Conservation (phyloP, 2,113 vertebrate species). For the Isurus oxyrinchus region DNA sequence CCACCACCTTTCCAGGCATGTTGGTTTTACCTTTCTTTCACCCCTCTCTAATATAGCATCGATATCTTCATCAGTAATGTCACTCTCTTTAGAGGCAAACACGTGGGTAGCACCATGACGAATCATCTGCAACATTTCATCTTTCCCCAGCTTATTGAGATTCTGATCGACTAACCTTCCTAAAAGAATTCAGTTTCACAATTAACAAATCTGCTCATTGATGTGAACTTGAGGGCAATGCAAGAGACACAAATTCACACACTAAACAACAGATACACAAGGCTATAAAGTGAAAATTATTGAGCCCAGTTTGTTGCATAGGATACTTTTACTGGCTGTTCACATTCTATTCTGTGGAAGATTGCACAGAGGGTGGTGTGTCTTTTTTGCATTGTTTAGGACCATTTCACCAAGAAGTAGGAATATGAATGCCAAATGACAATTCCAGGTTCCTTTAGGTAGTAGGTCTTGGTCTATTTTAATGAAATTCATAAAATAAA, state of each 20-base stretch:
- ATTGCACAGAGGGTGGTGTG: too few species aligned
- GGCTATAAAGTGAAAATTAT: background rate
- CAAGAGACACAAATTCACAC: background rate
- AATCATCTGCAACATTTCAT: constrained; percentile 98
- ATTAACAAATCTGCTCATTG: background rate
- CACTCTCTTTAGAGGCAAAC: constrained; percentile 95
- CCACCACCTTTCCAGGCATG: background rate
- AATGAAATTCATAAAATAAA: background rate
- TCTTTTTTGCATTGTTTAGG: background rate
- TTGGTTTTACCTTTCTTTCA: constrained; percentile 78
- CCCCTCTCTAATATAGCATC: constrained; percentile 89
- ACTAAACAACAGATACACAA: background rate
- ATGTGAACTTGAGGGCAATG: background rate
- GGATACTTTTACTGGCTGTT: background rate
- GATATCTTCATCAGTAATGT: constrained; percentile 96
- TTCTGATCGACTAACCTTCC: constrained; percentile 93
- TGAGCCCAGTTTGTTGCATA: background rate
- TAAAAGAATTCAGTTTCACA: constrained; percentile 44
- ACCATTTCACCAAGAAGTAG: background rate
- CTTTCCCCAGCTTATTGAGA: constrained; percentile 91
- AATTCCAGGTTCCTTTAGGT: background rate
- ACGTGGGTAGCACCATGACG: constrained; percentile 92
- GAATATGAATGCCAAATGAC: background rate
- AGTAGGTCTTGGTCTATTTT: background rate
- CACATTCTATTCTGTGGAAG: background rate